phyloP scores from a whole-genome alignment of 1,140 invertebrate species.

The Halesus radiatus region DNA sequence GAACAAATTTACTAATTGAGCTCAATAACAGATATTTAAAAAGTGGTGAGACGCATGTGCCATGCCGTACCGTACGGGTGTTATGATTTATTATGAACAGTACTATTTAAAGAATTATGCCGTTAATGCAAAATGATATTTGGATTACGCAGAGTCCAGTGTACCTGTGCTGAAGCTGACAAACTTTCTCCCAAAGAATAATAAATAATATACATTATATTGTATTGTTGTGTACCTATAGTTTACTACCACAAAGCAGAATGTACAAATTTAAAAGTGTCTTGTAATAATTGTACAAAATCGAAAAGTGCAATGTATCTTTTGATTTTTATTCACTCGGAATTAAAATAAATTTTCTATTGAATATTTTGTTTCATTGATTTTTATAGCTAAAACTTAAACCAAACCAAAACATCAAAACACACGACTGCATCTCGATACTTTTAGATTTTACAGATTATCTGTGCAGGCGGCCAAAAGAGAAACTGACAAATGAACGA shows the following conservation, averaged over 20 bases:
- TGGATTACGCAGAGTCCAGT: conserved; percentile 6
- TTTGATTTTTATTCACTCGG: conserved; percentile 1
- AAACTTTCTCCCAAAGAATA: conserved; percentile 31
- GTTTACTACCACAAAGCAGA: not conserved
- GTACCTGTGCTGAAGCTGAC: conserved; percentile 21
- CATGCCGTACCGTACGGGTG: too few relatives aligned
- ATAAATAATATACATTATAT: not conserved
- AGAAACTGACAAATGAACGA: too few relatives aligned
- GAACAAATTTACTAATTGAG: too few relatives aligned
- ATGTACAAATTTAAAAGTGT: conserved; percentile 35
- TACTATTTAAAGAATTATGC: too few relatives aligned
- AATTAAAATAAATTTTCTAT: conserved; percentile 34
- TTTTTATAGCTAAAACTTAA: too few relatives aligned
- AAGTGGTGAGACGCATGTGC: too few relatives aligned
- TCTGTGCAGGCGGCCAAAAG: too few relatives aligned
- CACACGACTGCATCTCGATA: not conserved
- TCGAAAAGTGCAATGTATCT: not conserved
- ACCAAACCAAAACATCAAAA: too few relatives aligned
- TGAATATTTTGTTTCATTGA: conserved; percentile 10
- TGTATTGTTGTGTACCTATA: conserved; percentile 8
- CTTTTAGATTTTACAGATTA: not conserved
- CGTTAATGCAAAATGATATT: not conserved
- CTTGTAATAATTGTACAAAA: not conserved
- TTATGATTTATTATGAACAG: too few relatives aligned
- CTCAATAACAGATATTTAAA: too few relatives aligned